phyloP scores from a whole-genome alignment of 2,888 invertebrate species.

The Mycalesis mineus region DNA sequence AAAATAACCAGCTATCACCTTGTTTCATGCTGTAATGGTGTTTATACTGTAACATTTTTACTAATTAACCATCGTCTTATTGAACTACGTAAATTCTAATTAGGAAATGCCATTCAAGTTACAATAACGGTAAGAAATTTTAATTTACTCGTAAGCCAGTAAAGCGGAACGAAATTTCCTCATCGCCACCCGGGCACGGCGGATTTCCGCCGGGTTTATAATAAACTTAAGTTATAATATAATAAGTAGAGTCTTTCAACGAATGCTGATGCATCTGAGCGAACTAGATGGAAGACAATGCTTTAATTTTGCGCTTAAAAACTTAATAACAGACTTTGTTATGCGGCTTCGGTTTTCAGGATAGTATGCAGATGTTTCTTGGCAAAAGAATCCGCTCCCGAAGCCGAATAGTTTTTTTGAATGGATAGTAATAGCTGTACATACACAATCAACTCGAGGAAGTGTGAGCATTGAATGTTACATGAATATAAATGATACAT shows the following conservation, averaged over 20 bases:
- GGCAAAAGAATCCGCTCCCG: too few species aligned
- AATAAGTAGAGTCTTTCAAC: neutral
- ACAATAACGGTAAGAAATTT: slow-evolving; percentile 1
- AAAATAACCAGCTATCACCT: too few species aligned
- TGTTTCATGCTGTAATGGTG: too few species aligned
- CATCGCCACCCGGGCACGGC: neutral
- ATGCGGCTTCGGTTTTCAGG: too few species aligned
- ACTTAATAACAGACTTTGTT: too few species aligned
- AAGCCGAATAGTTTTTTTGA: too few species aligned
- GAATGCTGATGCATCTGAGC: neutral
- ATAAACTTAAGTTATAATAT: slow-evolving; percentile 2
- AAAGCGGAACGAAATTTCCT: slow-evolving; percentile 9
- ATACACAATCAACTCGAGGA: too few species aligned
- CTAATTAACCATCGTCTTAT: neutral
- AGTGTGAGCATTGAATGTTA: too few species aligned
- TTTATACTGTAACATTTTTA: neutral
- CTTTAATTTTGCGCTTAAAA: too few species aligned
- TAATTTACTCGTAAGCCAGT: slow-evolving; percentile 1
- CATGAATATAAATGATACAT: too few species aligned
- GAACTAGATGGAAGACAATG: neutral
- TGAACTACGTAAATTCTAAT: neutral
- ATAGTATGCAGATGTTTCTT: too few species aligned
- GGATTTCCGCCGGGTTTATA: neutral
- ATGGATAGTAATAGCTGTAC: too few species aligned
- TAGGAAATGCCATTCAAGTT: neutral